Conservation (phyloP, 2,888 invertebrate species). For the Agonopterix alstromeriana region DNA sequence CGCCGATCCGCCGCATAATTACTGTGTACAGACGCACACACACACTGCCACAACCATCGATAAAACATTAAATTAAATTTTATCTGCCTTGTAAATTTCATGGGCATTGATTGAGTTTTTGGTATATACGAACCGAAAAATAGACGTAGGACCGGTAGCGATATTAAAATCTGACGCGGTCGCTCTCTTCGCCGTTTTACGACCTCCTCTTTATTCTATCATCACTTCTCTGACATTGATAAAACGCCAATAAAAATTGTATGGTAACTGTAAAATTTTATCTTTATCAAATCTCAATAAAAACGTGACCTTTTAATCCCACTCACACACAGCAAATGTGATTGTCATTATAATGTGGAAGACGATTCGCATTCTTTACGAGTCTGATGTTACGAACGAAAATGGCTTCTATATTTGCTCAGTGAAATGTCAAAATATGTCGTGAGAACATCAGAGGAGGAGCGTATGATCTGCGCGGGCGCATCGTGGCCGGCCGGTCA, state of each 20-base stretch:
- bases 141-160: conserved; percentile 44
- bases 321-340: conserved; percentile 24
- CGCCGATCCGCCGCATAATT: conserved; percentile 68
- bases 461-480: conserved; percentile 43
- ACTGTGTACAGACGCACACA: conserved; percentile 61
- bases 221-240: conserved; percentile 35
- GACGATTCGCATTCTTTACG: conserved; percentile 48
- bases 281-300: conserved; percentile 37
- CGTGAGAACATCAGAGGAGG: conserved; percentile 57
- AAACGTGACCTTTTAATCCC: conserved; percentile 31
- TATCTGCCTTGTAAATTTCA: conserved; percentile 71
- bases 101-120: conserved; percentile 63
- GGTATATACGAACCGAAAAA: conserved; percentile 31
- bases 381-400: conserved; percentile 47
- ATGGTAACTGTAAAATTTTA: conserved; percentile 32
- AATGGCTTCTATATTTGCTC: conserved; percentile 70
- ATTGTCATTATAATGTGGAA: conserved; percentile 30
- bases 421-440: conserved; percentile 72
- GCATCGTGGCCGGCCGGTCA: conserved; percentile 60
- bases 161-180: conserved; percentile 47
- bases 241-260: conserved; percentile 32
- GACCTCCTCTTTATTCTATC: conserved; percentile 30
- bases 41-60: conserved; percentile 47
- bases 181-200: conserved; percentile 28
- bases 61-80: conserved; percentile 69